Evolutionary conservation across 1,140 invertebrate genomes (phyloP), one percentile per base, ranked within the genome.

Genomic region (Stegodyphus mimosarum): DNA sequence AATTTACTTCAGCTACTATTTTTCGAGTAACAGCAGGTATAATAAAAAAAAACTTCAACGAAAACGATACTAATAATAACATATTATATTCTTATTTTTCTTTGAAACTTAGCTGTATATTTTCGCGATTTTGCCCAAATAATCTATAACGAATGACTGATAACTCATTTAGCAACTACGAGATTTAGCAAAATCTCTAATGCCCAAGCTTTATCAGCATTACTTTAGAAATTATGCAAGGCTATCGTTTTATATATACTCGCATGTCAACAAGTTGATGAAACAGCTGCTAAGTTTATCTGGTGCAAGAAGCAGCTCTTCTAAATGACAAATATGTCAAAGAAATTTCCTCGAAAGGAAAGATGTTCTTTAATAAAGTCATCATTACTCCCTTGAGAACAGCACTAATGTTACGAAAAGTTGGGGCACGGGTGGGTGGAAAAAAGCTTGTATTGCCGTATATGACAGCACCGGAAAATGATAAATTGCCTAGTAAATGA

Each of bases 311-410:
- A 79, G 67, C 78, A 50, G 17, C 66, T 63, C 18, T 33, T 17
- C 53, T 50, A 72, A 81, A 72, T 55, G 69, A 81, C 70, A 72
- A 80, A 81, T 72, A 81, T 81, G 78, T 81, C 78, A 81, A 49
- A 50, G 72, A 81, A 72, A 67, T 81, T 81, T 63, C 69, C 67
- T 72, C 78, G 72, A 53, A 72, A 52, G 69, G 69, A 50, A 69
- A 72, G 69, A 72, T 72, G 67, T 81, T 72, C 78, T 81, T 81
- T 81, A 81, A 81, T 81, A 81, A 81, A 81, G 69, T 81, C 78
- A 81, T 81, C 78, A 81, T 81, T 81, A 63, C 78, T 60, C 78
- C 53, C 60, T 49, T 55, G 77, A 70, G 77, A 70, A 79, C 66
- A 79, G 67, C 66, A 79, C 77, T 79, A 79, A 79, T 79, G 77